Base-by-base conservation (phyloP, 2,113 vertebrate species). In the Percina caprodes region DNA sequence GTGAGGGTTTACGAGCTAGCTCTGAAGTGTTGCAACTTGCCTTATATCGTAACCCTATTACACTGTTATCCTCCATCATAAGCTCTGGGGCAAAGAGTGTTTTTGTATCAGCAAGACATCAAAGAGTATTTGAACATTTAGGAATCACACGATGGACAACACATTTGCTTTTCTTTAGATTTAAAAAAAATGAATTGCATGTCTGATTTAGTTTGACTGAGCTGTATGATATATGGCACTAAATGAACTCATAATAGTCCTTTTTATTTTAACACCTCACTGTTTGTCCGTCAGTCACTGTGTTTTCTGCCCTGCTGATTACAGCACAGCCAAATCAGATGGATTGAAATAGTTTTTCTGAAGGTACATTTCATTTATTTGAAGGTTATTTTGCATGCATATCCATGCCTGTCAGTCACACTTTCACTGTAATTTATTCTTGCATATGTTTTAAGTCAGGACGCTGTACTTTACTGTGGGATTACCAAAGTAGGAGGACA, bases 401-500 rank as follows among this genome's bases (percentile, higher is more conserved):
- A 42, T 15, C 19, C 9, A 42, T 19, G 69, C 24, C 61, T 65
- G 19, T n/a, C 56, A 60, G 19, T n/a, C 60, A 55, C 61, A 72
- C 55, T 72, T 49, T 8, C 1, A 80, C 19, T 77, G 12, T 66
- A 62, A 24, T 39, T 42, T 23, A 58, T 46, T 69, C 42, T 63
- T 80, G 15, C 23, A 6, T 48, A 48, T 65, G 39, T 69, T 80
- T 78, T 26, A 24, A 70, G 62, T 75, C 69, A 73, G 77, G 58
- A 70, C 14, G 16, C 56, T 69, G 39, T 46, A 19, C 76, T 61
- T 65, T 3, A 66, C 55, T 80, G 62, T 83, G 23, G n/a, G 33
- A 14, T 86, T 46, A 83, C 75, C 58, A 88, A 76, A 84, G 79
- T 49, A 54, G 42, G 12, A 42, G 21, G 33, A 61, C n/a, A 74